phyloP scores from a whole-genome alignment of 2,888 invertebrate species.

The Neoitamus cyanurus region DNA sequence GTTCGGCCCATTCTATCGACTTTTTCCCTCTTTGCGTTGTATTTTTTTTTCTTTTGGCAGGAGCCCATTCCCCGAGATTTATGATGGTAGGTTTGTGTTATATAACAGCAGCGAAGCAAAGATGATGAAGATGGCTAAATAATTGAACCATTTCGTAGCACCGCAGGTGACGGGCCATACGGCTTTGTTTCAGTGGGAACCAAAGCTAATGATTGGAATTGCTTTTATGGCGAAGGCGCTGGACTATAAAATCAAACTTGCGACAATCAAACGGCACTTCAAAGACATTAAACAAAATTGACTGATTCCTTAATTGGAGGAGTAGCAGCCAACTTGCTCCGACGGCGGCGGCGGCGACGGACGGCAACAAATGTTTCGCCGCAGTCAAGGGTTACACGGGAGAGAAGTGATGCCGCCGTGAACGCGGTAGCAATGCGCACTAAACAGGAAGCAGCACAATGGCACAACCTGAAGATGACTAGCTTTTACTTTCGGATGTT shows the following conservation, averaged over 20 bases:
- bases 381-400: background rate
- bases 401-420: background rate
- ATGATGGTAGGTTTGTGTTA: conserved; percentile 8
- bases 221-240: background rate
- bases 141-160: background rate
- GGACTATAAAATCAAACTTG: background rate
- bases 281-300: background rate
- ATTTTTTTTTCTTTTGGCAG: background rate
- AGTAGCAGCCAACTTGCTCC: background rate
- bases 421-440: background rate
- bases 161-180: conserved; percentile 4
- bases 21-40: background rate
- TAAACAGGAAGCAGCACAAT: conserved; percentile 26
- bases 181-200: conserved; percentile 33
- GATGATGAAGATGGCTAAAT: background rate
- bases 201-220: background rate
- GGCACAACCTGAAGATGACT: conserved; percentile 19
- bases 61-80: conserved; percentile 30
- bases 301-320: background rate
- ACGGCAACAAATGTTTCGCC: background rate
- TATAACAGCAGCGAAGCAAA: conserved; percentile 6
- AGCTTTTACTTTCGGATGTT: conserved; percentile 36
- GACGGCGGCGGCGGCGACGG: no score
- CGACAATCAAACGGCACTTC: background rate
- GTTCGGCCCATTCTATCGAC: conserved; percentile 10